Conservation (phyloP, 2,797 vertebrate species). For the Heterohyrax brucei region DNA sequence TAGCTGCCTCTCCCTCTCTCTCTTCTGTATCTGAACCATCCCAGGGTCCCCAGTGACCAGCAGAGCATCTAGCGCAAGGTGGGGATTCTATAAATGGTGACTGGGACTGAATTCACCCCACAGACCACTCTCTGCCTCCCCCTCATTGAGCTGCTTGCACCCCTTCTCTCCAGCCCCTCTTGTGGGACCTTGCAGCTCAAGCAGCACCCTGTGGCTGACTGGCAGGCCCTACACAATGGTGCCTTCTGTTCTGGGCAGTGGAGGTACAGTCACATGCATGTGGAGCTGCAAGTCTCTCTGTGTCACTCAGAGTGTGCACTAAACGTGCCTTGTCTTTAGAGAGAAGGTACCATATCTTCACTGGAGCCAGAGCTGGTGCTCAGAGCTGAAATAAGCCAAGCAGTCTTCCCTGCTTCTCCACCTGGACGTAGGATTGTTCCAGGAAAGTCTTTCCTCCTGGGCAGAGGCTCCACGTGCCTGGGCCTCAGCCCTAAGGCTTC, state of each 20-base stretch:
- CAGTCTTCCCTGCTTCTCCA: constrained; percentile 72
- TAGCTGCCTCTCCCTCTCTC: constrained; percentile 22
- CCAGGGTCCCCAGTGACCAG: constrained; percentile 27
- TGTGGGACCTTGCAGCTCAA: not conserved
- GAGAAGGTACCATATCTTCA: constrained; percentile 49
- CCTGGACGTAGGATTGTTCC: constrained; percentile 73
- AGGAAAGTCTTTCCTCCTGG: constrained; percentile 66
- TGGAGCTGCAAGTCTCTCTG: constrained; percentile 9
- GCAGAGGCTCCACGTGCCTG: constrained; percentile 31
- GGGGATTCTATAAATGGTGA: constrained; percentile 51
- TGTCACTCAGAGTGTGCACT: constrained; percentile 31
- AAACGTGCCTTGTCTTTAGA: constrained; percentile 65
- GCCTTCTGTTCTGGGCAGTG: constrained; percentile 54
- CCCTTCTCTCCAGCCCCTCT: not conserved
- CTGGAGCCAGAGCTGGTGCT: constrained; percentile 37
- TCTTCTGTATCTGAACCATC: constrained; percentile 52
- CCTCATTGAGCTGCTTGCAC: not conserved
- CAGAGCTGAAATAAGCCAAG: constrained; percentile 63
- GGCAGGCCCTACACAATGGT: not conserved
- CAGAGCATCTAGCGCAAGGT: constrained; percentile 67
- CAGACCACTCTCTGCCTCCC: not conserved
- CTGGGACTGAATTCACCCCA: constrained; percentile 46
- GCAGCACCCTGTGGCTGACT: not conserved
- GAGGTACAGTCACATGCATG: not conserved
- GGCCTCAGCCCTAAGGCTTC: not conserved